Conservation (phyloP, 2,888 invertebrate genomes). For the Parnassius glacialis region DNA sequence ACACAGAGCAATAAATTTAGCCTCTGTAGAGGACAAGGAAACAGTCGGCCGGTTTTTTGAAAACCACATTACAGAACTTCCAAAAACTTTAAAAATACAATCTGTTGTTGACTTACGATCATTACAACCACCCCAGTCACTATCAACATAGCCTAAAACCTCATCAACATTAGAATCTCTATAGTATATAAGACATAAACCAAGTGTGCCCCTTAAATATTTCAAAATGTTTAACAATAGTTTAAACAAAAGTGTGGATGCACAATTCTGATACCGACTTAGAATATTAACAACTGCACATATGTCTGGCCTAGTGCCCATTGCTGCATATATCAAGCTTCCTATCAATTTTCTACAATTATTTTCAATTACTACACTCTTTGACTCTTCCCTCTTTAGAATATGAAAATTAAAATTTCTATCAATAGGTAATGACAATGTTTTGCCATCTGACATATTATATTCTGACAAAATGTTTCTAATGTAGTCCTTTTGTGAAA, state of each 20-base stretch:
- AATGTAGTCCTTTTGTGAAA: slow-evolving; percentile 1
- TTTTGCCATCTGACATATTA: background rate
- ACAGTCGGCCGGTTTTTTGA: background rate
- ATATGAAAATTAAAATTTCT: background rate
- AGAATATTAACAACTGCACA: no score
- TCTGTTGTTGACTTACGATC: background rate
- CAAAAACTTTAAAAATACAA: background rate
- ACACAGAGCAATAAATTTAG: background rate
- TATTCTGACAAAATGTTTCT: background rate
- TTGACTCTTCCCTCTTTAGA: no score
- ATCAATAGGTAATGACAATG: background rate
- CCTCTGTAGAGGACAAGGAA: slow-evolving; percentile 1
- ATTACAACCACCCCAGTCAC: background rate
- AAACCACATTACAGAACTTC: background rate
- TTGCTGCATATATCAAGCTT: no score
- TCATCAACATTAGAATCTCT: background rate
- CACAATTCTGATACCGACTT: no score
- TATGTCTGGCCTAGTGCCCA: no score
- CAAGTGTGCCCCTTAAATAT: background rate
- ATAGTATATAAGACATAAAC: background rate
- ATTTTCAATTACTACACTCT: no score
- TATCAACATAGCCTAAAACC: background rate
- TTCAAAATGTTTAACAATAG: no score
- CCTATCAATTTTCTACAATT: no score
- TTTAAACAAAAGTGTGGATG: no score